Percentiles rank a stretch among this genome's conserved stretches.
Conservation (phyloP, 2,113 vertebrate genomes). For the Baryphthengus martii region DNA sequence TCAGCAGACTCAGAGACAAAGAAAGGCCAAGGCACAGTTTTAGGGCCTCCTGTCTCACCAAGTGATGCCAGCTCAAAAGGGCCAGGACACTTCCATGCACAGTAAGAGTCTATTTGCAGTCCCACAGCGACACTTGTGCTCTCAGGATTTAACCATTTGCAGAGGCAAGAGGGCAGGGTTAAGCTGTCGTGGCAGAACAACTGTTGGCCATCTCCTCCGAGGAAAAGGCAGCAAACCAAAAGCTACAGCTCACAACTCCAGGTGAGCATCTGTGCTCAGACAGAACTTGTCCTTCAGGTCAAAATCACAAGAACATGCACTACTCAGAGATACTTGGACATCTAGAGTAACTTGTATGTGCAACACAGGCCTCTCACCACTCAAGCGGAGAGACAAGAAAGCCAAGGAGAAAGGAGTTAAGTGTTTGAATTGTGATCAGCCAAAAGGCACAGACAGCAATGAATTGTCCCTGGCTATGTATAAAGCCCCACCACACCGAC, state of each 20-base stretch:
- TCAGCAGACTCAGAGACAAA: background rate
- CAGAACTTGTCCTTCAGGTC: background rate
- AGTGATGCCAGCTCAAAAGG: too few species aligned
- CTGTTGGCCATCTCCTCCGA: background rate
- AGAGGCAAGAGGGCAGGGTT: background rate
- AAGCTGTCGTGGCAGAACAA: background rate
- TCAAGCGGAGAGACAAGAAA: background rate
- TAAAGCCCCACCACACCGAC: background rate
- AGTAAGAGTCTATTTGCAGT: background rate
- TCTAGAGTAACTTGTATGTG: too few species aligned
- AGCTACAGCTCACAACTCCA: background rate
- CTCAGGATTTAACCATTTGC: background rate
- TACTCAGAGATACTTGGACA: background rate
- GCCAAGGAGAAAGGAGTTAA: background rate
- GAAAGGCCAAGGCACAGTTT: background rate
- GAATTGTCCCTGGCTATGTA: background rate
- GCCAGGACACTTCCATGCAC: background rate
- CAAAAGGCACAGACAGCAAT: background rate
- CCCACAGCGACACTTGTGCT: rapidly evolving
- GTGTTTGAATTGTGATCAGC: background rate
- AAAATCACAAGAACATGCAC: background rate
- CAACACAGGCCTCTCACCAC: background rate
- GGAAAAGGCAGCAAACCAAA: background rate
- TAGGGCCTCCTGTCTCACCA: background rate
- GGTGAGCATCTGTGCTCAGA: background rate